phyloP scores from a whole-genome alignment of 2,888 invertebrate species.

The Palloptera scutellata region DNA sequence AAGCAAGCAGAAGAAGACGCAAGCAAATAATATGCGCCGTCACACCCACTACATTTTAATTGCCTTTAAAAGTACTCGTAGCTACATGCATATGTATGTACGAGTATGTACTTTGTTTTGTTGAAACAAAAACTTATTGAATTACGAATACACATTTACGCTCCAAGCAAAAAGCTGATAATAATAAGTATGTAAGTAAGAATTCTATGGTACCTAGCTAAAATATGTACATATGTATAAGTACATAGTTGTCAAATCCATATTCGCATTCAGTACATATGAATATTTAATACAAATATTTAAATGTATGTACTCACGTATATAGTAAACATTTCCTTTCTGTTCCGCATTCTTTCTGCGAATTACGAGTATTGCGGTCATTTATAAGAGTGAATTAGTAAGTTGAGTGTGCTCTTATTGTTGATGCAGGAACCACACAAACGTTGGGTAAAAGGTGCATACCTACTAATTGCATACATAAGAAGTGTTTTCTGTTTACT shows the following conservation, averaged over 20 bases:
- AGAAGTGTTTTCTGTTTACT: too few species aligned
- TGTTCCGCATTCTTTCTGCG: conserved; percentile 30
- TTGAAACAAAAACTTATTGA: not conserved
- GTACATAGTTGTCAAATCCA: too few species aligned
- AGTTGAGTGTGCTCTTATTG: too few species aligned
- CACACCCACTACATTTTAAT: conserved; percentile 24
- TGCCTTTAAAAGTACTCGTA: conserved; percentile 7
- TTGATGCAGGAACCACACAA: too few species aligned
- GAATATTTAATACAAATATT: too few species aligned
- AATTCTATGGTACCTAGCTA: not conserved
- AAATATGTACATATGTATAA: not conserved
- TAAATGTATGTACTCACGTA: too few species aligned
- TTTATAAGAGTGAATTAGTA: not conserved
- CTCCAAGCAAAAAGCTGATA: not conserved
- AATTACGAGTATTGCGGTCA: conserved; percentile 25
- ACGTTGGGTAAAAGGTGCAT: too few species aligned
- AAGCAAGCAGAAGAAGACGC: not conserved
- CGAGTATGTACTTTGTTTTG: conserved; percentile 10
- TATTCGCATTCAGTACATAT: too few species aligned
- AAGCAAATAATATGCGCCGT: conserved; percentile 17
- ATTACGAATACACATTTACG: not conserved
- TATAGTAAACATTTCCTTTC: not conserved
- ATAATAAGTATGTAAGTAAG: not conserved
- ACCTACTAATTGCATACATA: too few species aligned
- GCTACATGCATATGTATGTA: too few species aligned